Evolutionary conservation across 2,797 vertebrate species (phyloP), one percentile per base, ranked within the genome.

Genomic region (Myoxocephalus aenaeus): DNA sequence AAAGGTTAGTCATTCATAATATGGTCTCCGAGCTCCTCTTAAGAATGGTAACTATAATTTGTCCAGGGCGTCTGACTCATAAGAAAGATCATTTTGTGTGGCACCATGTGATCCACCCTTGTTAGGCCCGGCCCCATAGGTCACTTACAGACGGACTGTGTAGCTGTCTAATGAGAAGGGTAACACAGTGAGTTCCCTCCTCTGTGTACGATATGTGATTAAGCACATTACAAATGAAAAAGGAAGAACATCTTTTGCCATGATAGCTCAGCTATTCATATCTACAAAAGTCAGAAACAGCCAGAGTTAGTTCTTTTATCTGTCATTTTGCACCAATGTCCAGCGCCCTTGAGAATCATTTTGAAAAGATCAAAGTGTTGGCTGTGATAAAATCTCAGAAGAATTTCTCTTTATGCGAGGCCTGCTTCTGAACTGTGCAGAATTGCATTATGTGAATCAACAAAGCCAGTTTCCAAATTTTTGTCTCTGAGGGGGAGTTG

Each of bases 391-490:
- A 66, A 88, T 87, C 79, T 75, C 53, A 12, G 17, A 56, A 53
- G 76, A 70, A n/a, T 78, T 50, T 58, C 61, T 72, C 65, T 38
- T 40, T 65, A 32, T 66, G 32, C 15, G 6, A 32, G 64, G 10
- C 22, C 70, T 58, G 63, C 75, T 54, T 65, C 73, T 70, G 57
- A 81, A 73, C 74, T 72, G 64, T 75, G 72, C 59, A 59, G 63
- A 82, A 81, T 74, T 77, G 25, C 44, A 73, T 85, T 85, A 80
- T 80, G 64, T 50, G 75, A 83, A 81, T 84, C 83, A 76, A 81
- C 85, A 89, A 80, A 86, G 63, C 22, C 53, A 22, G 61, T 77
- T 69, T 70, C 70, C 67, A 65, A 80, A 73, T 76, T n/a, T 10
- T 58, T 65, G 40, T 54, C 67, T 78, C 64, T 4, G 53, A 78